phyloP scores from a whole-genome alignment of 2,113 vertebrate species.

The Tachysurus vachellii region DNA sequence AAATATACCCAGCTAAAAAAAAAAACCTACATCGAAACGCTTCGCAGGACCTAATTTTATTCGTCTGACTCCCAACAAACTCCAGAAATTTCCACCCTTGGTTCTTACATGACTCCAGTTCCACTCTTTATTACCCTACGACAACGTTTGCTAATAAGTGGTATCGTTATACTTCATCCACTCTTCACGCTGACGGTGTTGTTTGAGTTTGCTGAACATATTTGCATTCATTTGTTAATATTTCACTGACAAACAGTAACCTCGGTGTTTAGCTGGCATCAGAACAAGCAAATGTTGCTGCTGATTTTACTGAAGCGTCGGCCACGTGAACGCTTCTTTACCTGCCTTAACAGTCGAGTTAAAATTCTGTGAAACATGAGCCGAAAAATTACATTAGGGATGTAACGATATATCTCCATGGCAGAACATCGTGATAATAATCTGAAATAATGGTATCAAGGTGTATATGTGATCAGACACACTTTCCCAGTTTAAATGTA shows the following conservation, averaged over 20 bases:
- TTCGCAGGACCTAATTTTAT: no score
- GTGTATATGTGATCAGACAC: no score
- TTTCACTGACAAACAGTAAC: neutral
- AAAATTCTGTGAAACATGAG: neutral
- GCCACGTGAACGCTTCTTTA: neutral
- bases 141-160: no score
- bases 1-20: neutral
- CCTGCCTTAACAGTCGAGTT: neutral
- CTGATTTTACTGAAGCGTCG: neutral
- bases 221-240: constrained; percentile 3
- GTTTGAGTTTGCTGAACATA: neutral
- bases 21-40: neutral
- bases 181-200: neutral
- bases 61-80: no score
- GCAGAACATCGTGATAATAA: no score
- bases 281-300: neutral
- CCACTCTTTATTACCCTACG: no score
- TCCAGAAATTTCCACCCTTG: no score
- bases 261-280: neutral
- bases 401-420: neutral
- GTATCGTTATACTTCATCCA: no score
- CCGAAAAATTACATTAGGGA: no score
- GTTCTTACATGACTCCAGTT: no score
- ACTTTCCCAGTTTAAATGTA: no score
- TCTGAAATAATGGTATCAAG: no score